phyloP scores from a whole-genome alignment of 2,113 vertebrate genomes.

The Typhlomys cinereus region DNA sequence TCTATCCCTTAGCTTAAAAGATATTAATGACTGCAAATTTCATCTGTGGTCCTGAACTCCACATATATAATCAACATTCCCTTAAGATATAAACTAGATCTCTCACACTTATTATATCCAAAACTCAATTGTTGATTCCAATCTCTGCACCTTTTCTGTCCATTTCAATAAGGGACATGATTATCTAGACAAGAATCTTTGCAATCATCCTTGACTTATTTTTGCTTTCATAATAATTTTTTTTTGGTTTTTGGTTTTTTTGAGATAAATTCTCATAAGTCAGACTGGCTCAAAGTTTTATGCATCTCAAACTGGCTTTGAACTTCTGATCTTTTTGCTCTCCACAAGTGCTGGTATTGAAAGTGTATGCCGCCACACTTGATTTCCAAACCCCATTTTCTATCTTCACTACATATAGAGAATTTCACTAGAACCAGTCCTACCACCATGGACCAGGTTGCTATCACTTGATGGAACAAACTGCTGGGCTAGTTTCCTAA shows the following conservation, averaged over 20 bases:
- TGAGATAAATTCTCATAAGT: no score
- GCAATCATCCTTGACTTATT: background rate
- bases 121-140: conserved; percentile 34
- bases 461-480: background rate
- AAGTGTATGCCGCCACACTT: no score
- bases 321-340: no score
- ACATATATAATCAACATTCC: background rate
- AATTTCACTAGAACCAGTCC: background rate
- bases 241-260: no score
- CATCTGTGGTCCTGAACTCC: background rate
- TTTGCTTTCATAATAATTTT: background rate
- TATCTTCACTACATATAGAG: background rate
- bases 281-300: no score
- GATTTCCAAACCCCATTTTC: background rate
- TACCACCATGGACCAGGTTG: background rate
- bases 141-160: background rate
- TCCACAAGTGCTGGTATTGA: no score
- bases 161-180: background rate
- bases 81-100: background rate
- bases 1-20: background rate
- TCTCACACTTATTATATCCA: background rate
- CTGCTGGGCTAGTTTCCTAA: background rate
- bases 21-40: background rate
- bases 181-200: background rate
- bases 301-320: no score